phyloP scores from a whole-genome alignment of 2,797 vertebrate species.

The Clamator glandarius region DNA sequence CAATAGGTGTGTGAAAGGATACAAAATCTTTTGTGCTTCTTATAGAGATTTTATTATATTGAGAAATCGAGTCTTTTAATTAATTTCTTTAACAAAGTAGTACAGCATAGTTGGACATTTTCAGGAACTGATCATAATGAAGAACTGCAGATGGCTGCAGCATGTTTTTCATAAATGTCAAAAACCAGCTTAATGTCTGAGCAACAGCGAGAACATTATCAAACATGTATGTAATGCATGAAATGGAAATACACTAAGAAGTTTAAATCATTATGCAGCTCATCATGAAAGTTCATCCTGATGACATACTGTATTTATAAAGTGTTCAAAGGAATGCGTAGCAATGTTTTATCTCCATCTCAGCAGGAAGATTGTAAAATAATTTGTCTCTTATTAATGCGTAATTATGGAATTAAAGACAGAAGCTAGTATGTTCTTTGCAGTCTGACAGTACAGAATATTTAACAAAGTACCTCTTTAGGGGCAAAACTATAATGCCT shows the following conservation, averaged over 20 bases:
- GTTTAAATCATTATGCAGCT: background rate
- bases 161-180: background rate
- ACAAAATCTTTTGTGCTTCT: background rate
- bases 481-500: background rate
- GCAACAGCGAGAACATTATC: background rate
- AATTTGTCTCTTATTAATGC: background rate
- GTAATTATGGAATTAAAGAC: background rate
- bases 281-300: background rate
- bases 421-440: background rate
- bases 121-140: background rate
- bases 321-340: background rate
- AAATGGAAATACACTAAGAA: background rate
- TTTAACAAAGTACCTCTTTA: background rate
- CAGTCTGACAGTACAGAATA: background rate
- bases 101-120: background rate
- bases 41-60: background rate
- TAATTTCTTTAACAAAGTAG: background rate
- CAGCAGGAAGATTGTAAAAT: background rate
- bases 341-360: background rate
- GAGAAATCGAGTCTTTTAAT: background rate
- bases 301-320: background rate
- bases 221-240: background rate
- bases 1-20: background rate
- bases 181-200: background rate
- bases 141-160: background rate